Evolutionary conservation across 37 sponge, comb jelly and placozoan genomes (phyloP), one percentile per base, ranked within the genome.

Genomic region (Amphimedon queenslandica): DNA sequence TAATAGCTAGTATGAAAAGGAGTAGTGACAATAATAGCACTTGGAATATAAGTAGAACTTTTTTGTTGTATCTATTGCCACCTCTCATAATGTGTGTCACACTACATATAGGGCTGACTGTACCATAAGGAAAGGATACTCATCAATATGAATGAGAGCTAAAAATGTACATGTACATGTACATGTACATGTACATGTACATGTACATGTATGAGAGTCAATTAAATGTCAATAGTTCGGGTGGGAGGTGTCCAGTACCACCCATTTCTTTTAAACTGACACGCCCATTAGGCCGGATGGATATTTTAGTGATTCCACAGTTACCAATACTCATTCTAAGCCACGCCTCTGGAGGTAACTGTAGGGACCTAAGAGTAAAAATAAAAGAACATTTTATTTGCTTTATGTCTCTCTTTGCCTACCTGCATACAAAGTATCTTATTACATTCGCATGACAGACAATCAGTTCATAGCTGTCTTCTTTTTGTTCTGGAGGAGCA

Each of bases 391-490:
- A 18, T 8, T 18, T 47, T 18, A 13, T 18, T 47, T 18, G 53
- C 8, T 47, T 47, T 47, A 47, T 10, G 30, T 51, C 37, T 38
- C 31, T 42, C 11, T 32, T 32, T 18, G 29, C 75, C 31, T 57
- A 92, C 93, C 96, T 80, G 77, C 94, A 97, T 66, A 97, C 89
- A 79, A 97, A 90, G 69, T 97, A 97, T 37, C 98, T 71, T 53
- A 97, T 97, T 30, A 97, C 98, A 66, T 97, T 97, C 11, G 89
- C 92, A 72, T 97, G 98, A 61, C 94, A 87, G 32, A 97, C 94
- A 25, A 97, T 29, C 2, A 97, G 64, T 76, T 97, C 98, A 37
- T 57, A 61, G 42, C 77, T 82, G 67, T 85, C 84, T 33, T 84
- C 78, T 60, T 83, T 84, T 77, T 97, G 98, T 2, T 79, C 77